Evolutionary conservation across 2,113 vertebrate genomes (phyloP).

Genomic region (Aegotheles bennettii): DNA sequence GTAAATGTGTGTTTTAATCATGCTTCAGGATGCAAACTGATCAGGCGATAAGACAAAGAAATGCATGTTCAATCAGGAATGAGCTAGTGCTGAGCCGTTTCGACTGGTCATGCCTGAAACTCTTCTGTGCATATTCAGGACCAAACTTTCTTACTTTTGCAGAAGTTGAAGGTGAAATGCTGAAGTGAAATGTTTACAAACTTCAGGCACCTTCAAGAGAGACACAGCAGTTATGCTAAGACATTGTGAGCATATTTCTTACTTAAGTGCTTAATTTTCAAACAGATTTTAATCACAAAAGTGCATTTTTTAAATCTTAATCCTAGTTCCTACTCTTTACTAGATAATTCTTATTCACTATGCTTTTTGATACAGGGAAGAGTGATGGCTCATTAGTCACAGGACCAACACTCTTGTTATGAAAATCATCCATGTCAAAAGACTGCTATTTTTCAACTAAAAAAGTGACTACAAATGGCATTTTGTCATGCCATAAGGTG

Average conservation of each 20-base stretch:
- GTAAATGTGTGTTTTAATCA: neutral
- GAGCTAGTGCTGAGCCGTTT: neutral
- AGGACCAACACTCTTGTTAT: neutral
- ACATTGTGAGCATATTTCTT: neutral
- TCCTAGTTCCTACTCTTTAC: neutral
- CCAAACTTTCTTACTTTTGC: neutral
- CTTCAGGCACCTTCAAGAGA: neutral
- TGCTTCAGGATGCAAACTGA: neutral
- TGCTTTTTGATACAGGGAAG: neutral
- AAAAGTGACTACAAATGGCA: neutral
- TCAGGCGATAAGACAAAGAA: neutral
- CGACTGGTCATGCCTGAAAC: neutral
- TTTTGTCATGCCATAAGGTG: neutral
- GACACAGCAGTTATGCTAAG: neutral
- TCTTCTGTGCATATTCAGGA: neutral
- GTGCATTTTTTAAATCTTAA: neutral
- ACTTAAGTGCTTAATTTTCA: neutral
- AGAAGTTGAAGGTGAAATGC: neutral
- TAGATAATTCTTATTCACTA: neutral
- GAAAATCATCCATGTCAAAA: neutral
- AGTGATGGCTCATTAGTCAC: neutral
- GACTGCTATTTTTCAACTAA: neutral
- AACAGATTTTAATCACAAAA: neutral
- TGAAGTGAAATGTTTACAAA: neutral
- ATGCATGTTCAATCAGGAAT: neutral